Evolutionary conservation across 2,113 vertebrate genomes (phyloP), one percentile per base, ranked within the genome.

Genomic region (Nothoprocta pentlandii): DNA sequence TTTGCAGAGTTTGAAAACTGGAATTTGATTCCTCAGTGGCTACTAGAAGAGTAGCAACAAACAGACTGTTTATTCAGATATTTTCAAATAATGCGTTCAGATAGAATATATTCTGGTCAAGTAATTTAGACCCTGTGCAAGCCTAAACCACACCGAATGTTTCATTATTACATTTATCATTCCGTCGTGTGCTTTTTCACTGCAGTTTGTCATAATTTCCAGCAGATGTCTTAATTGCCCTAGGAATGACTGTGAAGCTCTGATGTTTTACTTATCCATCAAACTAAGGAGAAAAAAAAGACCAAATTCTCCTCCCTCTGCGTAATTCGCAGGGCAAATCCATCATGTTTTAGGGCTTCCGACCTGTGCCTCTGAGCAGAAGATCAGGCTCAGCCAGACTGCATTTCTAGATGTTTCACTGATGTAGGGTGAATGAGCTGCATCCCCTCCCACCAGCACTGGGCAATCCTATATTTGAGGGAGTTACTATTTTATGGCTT

Each of bases 191-290:
- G 47, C n/a, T 28, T 59, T 63, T 68, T 86, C 63, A 47, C 39
- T 97, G 95, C 89, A 97, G 81, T 97, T 89, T 78, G 63, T 92
- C 41, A 51, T 41, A 7, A 19, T 71, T 93, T 94, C 96, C 96
- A 97, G 94, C 80, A 97, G 96, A 83, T 95, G 96, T 96, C 96
- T 96, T 92, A 82, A 92, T 78, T 77, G 51, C 10, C 78, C 71
- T 83, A 97, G 51, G 63, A 97, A 96, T 87, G 68, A 58, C 66
- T 61, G 74, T 63, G 44, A 80, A 79, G 25, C 30, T 81, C 58
- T 42, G 68, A 19, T 53, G 28, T 34, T 16, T 20, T 86, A 62
- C 25, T 81, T 84, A 63, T 59, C 66, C 30, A 49, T 41, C 56
- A 58, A 23, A 62, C 16, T 30, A 28, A 46, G 80, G 54, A 87